phyloP scores from a whole-genome alignment of 2,888 invertebrate species.

The Saturnia pavonia region DNA sequence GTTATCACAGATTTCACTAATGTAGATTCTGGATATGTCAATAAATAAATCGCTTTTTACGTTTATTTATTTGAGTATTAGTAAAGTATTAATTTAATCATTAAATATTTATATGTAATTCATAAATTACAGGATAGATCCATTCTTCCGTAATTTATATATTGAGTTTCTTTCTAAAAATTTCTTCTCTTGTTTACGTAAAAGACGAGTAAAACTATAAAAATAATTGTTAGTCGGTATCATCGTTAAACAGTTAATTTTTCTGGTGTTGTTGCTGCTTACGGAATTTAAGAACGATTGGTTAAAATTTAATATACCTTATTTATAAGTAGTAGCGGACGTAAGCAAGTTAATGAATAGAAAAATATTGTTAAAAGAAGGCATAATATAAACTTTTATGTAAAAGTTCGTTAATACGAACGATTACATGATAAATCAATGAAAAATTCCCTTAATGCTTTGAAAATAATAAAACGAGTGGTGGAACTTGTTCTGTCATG shows the following conservation, averaged over 20 bases:
- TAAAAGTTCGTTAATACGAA: neutral
- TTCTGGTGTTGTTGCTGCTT: no score
- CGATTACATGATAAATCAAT: neutral
- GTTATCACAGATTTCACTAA: neutral
- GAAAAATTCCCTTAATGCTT: neutral
- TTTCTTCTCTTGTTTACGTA: neutral
- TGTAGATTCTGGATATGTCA: neutral
- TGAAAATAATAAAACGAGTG: neutral
- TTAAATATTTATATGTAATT: neutral
- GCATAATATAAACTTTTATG: neutral
- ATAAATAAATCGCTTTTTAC: neutral
- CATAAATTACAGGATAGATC: no score
- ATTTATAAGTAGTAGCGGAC: no score
- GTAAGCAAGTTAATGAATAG: neutral
- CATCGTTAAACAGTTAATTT: no score
- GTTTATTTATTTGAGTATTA: neutral
- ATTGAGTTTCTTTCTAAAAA: neutral
- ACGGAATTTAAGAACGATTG: no score
- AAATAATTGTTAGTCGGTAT: no score
- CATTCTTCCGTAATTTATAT: neutral
- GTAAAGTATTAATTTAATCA: neutral
- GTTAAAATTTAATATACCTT: no score
- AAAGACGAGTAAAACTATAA: neutral
- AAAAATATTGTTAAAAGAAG: neutral
- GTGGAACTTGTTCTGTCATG: no score